Conservation (phyloP, 2,888 invertebrate species). For the Caenorhabditis zanzibari region DNA sequence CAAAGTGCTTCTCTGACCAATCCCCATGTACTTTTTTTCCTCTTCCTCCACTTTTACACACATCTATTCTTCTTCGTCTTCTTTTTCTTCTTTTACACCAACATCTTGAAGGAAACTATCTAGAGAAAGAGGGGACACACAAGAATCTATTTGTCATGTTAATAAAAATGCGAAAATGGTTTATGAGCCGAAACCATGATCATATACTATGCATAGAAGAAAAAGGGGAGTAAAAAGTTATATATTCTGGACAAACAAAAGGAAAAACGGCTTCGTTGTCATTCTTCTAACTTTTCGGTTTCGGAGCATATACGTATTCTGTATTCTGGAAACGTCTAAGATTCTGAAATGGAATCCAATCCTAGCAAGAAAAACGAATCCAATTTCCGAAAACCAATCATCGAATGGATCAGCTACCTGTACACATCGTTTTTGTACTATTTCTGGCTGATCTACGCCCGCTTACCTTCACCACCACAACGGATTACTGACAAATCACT, state of each 20-base stretch:
- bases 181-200: slow-evolving; percentile 25
- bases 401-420: slow-evolving; percentile 46
- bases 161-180: slow-evolving; percentile 37
- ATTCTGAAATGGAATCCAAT: background rate
- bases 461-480: slow-evolving; percentile 84
- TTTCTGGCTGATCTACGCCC: slow-evolving; percentile 97
- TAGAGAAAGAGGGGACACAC: too few species aligned
- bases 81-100: background rate
- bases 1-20: background rate
- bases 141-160: slow-evolving; percentile 20
- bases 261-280: background rate
- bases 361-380: background rate
- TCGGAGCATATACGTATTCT: slow-evolving; percentile 6
- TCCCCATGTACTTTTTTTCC: slow-evolving; percentile 13
- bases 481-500: slow-evolving; percentile 59
- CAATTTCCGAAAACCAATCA: slow-evolving; percentile 11
- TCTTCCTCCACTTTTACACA: slow-evolving; percentile 14
- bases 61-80: slow-evolving; percentile 5
- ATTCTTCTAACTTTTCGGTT: background rate
- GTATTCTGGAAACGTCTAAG: slow-evolving; percentile 16
- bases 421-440: slow-evolving; percentile 89
- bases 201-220: slow-evolving; percentile 50
- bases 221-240: slow-evolving; percentile 21
- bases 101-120: too few species aligned
- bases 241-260: slow-evolving; percentile 58